Conservation (phyloP, 2,888 invertebrate species). For the Loripinus fragilis region DNA sequence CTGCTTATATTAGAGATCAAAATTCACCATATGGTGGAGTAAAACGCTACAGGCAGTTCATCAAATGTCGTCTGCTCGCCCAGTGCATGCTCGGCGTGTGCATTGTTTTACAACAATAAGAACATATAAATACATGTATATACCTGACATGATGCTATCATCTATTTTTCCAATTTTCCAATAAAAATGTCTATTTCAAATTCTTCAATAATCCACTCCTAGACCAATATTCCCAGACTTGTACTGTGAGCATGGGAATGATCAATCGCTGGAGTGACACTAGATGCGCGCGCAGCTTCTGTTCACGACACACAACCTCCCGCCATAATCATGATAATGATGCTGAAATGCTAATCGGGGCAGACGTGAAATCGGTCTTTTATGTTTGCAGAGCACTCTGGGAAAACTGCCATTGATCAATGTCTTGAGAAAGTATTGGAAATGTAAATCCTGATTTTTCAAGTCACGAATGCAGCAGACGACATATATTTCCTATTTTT, state of each 20-base stretch:
- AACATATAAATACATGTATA: not conserved
- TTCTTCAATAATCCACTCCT: no score
- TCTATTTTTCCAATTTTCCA: not conserved
- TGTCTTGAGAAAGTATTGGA: not conserved
- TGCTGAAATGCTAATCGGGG: not conserved
- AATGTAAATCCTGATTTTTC: no score
- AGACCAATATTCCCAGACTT: not conserved
- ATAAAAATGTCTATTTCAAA: no score
- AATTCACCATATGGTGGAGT: no score
- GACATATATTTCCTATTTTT: no score
- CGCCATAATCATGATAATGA: slow-evolving; percentile 5
- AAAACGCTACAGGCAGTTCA: no score
- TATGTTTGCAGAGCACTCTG: not conserved
- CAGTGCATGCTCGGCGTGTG: no score
- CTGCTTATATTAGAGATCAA: no score
- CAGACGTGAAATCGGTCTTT: not conserved
- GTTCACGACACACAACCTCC: not conserved
- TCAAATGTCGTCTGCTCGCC: no score
- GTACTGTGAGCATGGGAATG: not conserved
- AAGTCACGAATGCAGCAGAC: no score
- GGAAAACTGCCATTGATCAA: not conserved
- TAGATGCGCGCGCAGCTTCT: not conserved
- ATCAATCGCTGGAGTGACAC: not conserved
- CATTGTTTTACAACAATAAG: no score
- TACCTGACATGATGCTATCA: not conserved